A percentile compares a stretch with the other conserved stretches of the same genome.
These are phyloP conservation scores for Phalacrocorax carbo DNA, from an alignment of 2,113 vertebrate species.

Conservation along the genomic window DNA sequence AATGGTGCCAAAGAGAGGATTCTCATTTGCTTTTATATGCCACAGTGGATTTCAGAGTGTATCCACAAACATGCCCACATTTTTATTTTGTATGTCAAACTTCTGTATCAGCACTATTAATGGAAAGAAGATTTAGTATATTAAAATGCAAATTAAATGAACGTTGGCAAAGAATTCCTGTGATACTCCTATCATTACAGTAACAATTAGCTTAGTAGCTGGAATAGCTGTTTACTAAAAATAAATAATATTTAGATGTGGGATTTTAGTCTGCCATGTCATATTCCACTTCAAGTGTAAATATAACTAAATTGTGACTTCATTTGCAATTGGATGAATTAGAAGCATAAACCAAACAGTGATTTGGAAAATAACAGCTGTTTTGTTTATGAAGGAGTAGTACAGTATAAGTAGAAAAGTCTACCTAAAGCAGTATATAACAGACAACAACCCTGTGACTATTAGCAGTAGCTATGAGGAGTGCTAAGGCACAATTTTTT, in stretches of 20 bases:
- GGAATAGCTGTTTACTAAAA: not conserved
- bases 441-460: not conserved
- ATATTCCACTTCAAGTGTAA: not conserved
- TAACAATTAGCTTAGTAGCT: conserved; percentile 8
- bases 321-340: not conserved
- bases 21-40: conserved; percentile 26
- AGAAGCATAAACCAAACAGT: not conserved
- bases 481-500: not conserved
- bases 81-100: conserved; percentile 24
- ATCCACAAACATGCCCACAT: not conserved
- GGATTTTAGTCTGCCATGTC: not conserved
- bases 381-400: not conserved
- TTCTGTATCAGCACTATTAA: not conserved
- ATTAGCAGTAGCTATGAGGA: not conserved
- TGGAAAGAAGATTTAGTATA: conserved; percentile 16
- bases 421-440: not conserved
- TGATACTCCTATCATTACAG: not conserved
- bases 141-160: conserved; percentile 38
- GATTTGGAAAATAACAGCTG: not conserved
- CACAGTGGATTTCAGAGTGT: conserved; percentile 20
- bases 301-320: not conserved
- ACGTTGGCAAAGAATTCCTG: conserved; percentile 14
- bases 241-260: not conserved
- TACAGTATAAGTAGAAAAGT: not conserved
- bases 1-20: conserved; percentile 10